Evolutionary conservation across 23 tunicate genomes (phyloP).

Genomic region (Pegea sp.): DNA sequence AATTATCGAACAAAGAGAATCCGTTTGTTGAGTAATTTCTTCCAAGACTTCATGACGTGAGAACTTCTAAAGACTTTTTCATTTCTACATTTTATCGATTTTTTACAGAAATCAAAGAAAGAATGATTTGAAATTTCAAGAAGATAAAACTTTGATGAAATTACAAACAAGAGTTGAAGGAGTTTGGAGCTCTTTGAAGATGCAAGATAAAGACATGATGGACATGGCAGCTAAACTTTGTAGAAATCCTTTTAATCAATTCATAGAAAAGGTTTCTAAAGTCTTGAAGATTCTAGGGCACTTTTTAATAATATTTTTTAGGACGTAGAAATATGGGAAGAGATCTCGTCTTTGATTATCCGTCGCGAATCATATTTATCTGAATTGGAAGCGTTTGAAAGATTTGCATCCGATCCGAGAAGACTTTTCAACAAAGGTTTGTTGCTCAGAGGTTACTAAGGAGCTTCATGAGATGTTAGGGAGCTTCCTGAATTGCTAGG

Average conservation of each 20-base stretch:
- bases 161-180: slow-evolving; percentile 42
- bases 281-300: not conserved
- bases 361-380: slow-evolving; percentile 41
- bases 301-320: slow-evolving; percentile 5
- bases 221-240: slow-evolving; percentile 14
- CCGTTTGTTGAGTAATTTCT: too few relatives aligned
- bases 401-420: slow-evolving; percentile 74
- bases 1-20: too few relatives aligned
- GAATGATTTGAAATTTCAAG: too few relatives aligned
- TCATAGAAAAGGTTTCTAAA: not conserved
- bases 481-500: too few relatives aligned
- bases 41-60: too few relatives aligned
- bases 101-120: too few relatives aligned
- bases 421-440: slow-evolving; percentile 59
- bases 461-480: too few relatives aligned
- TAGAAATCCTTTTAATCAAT: not conserved
- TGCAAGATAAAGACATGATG: slow-evolving; percentile 29
- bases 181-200: slow-evolving; percentile 43
- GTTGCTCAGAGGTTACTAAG: too few relatives aligned
- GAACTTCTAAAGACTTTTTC: too few relatives aligned
- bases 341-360: slow-evolving; percentile 27
- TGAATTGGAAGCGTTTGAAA: slow-evolving; percentile 67
- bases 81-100: too few relatives aligned
- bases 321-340: slow-evolving; percentile 59
- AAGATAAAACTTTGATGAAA: not conserved